These are phyloP conservation scores for Xyliphius kryptos DNA, from an alignment of 2,113 vertebrate genomes.

Conservation along the genomic window DNA sequence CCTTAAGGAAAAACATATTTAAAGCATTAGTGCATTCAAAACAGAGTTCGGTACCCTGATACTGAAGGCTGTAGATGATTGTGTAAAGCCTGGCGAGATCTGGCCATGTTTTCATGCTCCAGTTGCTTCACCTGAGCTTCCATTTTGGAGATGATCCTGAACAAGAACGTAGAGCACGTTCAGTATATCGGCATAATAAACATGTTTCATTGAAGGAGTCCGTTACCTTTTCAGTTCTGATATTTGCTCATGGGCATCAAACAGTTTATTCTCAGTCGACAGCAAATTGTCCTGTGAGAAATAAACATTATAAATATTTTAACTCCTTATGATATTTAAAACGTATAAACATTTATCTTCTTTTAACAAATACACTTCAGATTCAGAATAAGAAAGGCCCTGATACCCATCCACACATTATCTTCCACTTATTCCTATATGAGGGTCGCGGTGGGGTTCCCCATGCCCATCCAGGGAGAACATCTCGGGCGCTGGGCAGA, in stretches of 20 bases:
- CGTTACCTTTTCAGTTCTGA: constrained; percentile 89
- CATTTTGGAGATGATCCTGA: constrained; percentile 80
- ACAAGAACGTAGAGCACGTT: constrained; percentile 27
- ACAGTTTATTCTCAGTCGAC: constrained; percentile 81
- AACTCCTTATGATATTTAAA: too few species aligned
- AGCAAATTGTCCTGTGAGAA: constrained; percentile 73
- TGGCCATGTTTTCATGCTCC: constrained; percentile 80
- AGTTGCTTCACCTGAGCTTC: constrained; percentile 92
- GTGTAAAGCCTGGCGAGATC: constrained; percentile 61
- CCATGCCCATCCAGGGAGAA: too few species aligned
- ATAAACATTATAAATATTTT: constrained; percentile 19
- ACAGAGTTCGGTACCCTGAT: constrained; percentile 61
- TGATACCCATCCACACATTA: too few species aligned
- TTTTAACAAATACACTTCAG: neutral
- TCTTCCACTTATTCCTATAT: too few species aligned
- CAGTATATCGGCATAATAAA: too few species aligned
- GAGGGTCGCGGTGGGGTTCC: too few species aligned
- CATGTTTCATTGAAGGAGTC: neutral
- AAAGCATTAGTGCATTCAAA: neutral
- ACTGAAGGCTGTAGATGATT: constrained; percentile 60
- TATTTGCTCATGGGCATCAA: constrained; percentile 77
- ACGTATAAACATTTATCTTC: too few species aligned
- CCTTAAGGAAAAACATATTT: too few species aligned
- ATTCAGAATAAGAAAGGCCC: too few species aligned
- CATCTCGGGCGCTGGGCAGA: too few species aligned